Evolutionary conservation across 1,140 invertebrate species (phyloP), one percentile per base, ranked within the genome.

Genomic region (Neoseiulus cucumeris): DNA sequence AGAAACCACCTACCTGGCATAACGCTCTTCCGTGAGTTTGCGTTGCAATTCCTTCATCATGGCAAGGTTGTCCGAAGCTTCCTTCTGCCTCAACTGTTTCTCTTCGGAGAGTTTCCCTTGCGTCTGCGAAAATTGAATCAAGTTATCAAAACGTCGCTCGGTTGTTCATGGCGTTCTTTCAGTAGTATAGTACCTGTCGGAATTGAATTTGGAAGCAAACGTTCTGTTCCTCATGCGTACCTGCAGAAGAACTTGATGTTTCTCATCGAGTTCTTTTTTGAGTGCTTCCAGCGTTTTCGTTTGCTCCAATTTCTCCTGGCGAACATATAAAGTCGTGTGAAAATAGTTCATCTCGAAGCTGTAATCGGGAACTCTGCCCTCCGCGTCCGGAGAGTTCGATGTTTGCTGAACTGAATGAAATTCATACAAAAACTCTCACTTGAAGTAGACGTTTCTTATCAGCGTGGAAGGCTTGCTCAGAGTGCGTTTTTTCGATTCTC

Each of bases 21-120:
- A 14, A 17, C 51, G 51, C 9, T 59, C 51, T 14, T 59, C 51
- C 4, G 51, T 59, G 33, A 59, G 51, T 9, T 59, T 59, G 17
- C 22, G 14, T 20, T 59, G 51, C 14, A 59, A 33, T 33, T 59
- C 51, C 22, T 59, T 59, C 51, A 59, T 59, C 51, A 59, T 59
- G 14, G 51, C 51, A 17, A 59, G 33, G 22, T 59, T 59, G 22
- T 59, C 51, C 4, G 51, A 12, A 25, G 51, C 51, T 25, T 59
- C 51, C 51, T 59, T 59, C 22, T 59, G 25, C 17, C 51, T 1
- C 2, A 29, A 59, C 9, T 59, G 51, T 25, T 59, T 59, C 22
- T 59, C 51, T 17, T 59, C 51, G 25, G 51, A 59, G 14, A 59
- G 33, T 59, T 59, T 59, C 33, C 14, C 14, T 33, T 59, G 51